Base-by-base conservation (phyloP, 2,113 vertebrate species). In the Cyprinus carpio region DNA sequence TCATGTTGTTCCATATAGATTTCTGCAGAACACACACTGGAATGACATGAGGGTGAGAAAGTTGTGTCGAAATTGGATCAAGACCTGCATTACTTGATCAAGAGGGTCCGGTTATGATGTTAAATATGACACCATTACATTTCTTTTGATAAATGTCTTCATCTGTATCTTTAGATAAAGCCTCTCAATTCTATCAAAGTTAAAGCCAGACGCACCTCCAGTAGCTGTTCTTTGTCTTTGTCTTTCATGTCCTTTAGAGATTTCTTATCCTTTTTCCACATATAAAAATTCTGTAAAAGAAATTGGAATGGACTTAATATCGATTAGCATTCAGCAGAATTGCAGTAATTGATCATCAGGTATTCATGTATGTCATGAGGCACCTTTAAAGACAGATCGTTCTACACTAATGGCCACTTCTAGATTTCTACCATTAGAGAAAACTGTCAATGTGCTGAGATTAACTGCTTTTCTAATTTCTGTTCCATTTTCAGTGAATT, bases 221-320 rank as follows among this genome's bases (percentile, higher is more conserved):
- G 91, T 75, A 99, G 93, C 49, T 96, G 90, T 84, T 98, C 96
- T 91, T 99, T 99, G 92, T 95, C 97, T 93, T 96, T 98, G 40
- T 98, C 96, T 90, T 98, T 99, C 91, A 99, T 98, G 62, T 96
- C 96, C 90, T 94, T 96, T 86, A 87, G 91, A 87, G 96, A 90
- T 86, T 92, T 96, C 91, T 94, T 97, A 8, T 96, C 96, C 92
- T 95, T 99, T 92, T 94, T 97, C 94, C 95, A 94, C 67, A 98
- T 89, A 92, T 99, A 99, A 91, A 98, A 99, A 89, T 96, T 96
- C 98, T 99, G 93, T n/a, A 80, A 76, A 60, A 69, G 49, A 86
- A 82, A 67, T 27, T 1, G 40, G 69, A 72, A 62, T 2, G 12
- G 0, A 29, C 64, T 85, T 72, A 8, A 65, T 31, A 18, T 51